Percentiles rank a stretch among this genome's conserved stretches.
Conservation (phyloP, 1,140 invertebrate species). For the Lordiphosa clarofinis region DNA sequence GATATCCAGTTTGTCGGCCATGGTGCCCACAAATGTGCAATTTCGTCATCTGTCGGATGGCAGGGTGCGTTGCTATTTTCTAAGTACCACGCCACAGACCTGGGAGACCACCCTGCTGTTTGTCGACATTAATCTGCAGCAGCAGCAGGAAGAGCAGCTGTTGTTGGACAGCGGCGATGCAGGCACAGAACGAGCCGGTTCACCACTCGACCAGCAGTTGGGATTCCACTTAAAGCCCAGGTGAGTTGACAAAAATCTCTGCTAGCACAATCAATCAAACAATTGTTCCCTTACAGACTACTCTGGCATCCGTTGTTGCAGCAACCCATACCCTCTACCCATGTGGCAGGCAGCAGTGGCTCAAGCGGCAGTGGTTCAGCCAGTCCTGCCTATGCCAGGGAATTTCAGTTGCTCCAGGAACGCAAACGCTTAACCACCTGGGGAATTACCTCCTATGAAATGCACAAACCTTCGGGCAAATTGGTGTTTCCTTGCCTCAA, state of each 20-base stretch:
- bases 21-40: conserved; percentile 88
- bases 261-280: not conserved
- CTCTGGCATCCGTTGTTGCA: conserved; percentile 87
- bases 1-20: conserved; percentile 87
- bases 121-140: conserved; percentile 85
- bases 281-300: conserved; percentile 75
- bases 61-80: conserved; percentile 91
- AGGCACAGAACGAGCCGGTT: conserved; percentile 26
- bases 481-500: conserved; percentile 95
- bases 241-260: conserved; percentile 8
- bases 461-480: conserved; percentile 89
- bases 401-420: conserved; percentile 95
- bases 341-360: conserved; percentile 44
- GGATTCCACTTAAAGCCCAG: conserved; percentile 47
- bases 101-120: conserved; percentile 94
- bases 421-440: conserved; percentile 93
- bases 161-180: conserved; percentile 19
- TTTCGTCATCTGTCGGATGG: conserved; percentile 89
- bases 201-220: conserved; percentile 31
- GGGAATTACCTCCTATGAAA: conserved; percentile 96
- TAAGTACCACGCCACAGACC: conserved; percentile 90
- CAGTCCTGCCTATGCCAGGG: conserved; percentile 83
- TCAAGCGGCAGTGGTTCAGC: conserved; percentile 78
- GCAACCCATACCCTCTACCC: conserved; percentile 85
- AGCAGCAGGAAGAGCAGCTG: conserved; percentile 47